Evolutionary conservation across 2,113 vertebrate species (phyloP).

Genomic region (Labeo catla): DNA sequence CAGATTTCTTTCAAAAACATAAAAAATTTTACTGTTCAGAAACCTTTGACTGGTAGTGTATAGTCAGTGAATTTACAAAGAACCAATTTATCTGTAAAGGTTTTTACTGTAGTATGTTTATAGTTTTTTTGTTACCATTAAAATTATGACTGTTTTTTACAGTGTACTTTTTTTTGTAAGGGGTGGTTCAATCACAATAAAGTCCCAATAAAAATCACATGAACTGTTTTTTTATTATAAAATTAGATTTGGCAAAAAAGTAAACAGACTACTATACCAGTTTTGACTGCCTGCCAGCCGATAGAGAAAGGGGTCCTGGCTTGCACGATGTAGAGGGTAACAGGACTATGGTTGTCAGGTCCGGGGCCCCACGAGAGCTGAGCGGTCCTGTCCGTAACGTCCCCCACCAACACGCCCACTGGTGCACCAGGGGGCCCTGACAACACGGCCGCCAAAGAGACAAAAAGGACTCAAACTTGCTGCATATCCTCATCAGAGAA

Average conservation of each 20-base stretch:
- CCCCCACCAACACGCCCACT: constrained; percentile 68
- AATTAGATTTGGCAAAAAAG: background rate
- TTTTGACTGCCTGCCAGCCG: constrained; percentile 77
- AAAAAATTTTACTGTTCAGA: too few relatives aligned
- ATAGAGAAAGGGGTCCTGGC: constrained; percentile 75
- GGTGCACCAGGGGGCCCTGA: constrained; percentile 77
- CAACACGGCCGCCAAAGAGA: constrained; percentile 44
- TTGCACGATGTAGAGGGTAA: constrained; percentile 74
- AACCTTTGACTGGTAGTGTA: too few relatives aligned
- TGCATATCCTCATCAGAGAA: constrained; percentile 29
- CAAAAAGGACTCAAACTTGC: constrained; percentile 49
- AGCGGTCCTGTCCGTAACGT: constrained; percentile 73
- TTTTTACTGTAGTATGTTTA: background rate
- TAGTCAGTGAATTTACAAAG: too few relatives aligned
- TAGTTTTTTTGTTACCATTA: too few relatives aligned
- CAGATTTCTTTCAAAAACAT: too few relatives aligned
- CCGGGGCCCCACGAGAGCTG: constrained; percentile 76
- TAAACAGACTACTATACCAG: constrained; percentile 62
- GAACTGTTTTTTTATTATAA: background rate
- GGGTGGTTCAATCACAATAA: too few relatives aligned
- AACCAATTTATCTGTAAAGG: background rate
- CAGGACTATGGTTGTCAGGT: constrained; percentile 75
- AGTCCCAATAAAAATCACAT: background rate
- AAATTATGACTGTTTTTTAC: too few relatives aligned
- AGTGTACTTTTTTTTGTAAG: too few relatives aligned